A percentile compares a stretch with the other conserved stretches of the same genome.
These are phyloP conservation scores for Oreochromis niloticus DNA, from an alignment of 2,113 vertebrate species.

Conservation along the genomic window DNA sequence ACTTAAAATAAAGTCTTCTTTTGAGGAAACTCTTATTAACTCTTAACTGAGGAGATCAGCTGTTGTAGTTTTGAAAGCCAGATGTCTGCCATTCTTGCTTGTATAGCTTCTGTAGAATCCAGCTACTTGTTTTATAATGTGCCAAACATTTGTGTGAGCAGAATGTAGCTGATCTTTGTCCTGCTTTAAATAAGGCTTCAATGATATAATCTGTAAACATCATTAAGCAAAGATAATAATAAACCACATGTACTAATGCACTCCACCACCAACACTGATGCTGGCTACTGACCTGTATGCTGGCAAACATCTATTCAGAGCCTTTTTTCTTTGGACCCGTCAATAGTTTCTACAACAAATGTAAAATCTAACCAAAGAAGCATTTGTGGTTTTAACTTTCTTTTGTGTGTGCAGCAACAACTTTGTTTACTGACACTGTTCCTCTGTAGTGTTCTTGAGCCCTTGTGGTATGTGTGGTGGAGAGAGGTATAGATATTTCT, in stretches of 20 bases:
- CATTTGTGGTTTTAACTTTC: neutral
- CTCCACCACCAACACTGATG: neutral
- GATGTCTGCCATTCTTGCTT: neutral
- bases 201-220: neutral
- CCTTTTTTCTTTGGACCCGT: neutral
- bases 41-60: neutral
- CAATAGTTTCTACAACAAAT: neutral
- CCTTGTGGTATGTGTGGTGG: neutral
- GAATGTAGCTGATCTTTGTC: neutral
- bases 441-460: neutral
- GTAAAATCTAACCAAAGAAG: neutral
- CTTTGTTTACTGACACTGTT: neutral
- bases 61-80: neutral
- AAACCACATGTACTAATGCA: neutral
- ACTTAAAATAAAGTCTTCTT: neutral
- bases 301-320: neutral
- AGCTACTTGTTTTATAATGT: neutral
- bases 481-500: neutral
- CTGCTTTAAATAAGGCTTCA: neutral
- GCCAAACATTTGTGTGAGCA: neutral
- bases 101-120: neutral
- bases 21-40: neutral
- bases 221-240: neutral
- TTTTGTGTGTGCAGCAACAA: neutral
- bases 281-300: neutral